Conservation (phyloP, 2,888 invertebrate genomes). For the Liopterus haemorrhoidalis region DNA sequence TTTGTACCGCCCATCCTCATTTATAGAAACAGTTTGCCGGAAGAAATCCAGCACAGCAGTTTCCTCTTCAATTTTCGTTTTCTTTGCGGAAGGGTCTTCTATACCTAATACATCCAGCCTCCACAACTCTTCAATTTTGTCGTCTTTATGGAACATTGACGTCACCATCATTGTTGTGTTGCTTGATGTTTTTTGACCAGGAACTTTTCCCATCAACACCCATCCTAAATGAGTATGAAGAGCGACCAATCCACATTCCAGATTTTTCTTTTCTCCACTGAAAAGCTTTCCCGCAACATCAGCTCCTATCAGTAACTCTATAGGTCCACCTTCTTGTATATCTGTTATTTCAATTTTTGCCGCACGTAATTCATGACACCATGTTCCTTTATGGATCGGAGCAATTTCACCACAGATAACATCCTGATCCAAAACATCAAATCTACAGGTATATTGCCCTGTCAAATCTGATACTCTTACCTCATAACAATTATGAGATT, state of each 20-base stretch:
- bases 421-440: constrained; percentile 12
- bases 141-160: constrained; percentile 17
- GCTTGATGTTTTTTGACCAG: background rate
- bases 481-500: constrained; percentile 13
- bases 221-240: constrained; percentile 28
- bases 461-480: background rate
- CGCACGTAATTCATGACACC: constrained; percentile 3
- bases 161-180: constrained; percentile 8
- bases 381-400: constrained; percentile 1
- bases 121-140: constrained; percentile 12
- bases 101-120: background rate
- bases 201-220: constrained; percentile 24
- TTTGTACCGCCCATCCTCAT: constrained; percentile 7
- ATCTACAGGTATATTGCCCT: constrained; percentile 1
- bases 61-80: constrained; percentile 4
- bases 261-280: constrained; percentile 17
- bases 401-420: constrained; percentile 4
- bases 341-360: constrained; percentile 6
- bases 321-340: constrained; percentile 8
- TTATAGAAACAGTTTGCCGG: background rate
- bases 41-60: background rate
- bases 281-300: constrained; percentile 21
- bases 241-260: constrained; percentile 24
- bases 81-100: constrained; percentile 2
- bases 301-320: constrained; percentile 23